Evolutionary conservation across 2,888 invertebrate species (phyloP).

Genomic region (Drosophila barbarae): DNA sequence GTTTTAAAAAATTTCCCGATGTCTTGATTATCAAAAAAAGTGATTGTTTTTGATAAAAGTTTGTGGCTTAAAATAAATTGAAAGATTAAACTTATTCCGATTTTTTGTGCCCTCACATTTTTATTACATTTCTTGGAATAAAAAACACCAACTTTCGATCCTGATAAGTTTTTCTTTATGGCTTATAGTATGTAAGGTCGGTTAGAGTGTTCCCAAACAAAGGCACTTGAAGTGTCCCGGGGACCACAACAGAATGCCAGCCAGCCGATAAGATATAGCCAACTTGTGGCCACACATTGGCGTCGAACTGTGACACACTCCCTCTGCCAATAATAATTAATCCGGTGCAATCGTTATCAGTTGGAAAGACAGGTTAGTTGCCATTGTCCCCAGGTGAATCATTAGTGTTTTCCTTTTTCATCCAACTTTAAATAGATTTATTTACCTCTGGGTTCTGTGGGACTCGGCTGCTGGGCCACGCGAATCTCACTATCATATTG

Average conservation of each 20-base stretch:
- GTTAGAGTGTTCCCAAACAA: constrained; percentile 30
- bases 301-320: constrained; percentile 45
- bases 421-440: background rate
- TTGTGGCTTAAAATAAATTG: background rate
- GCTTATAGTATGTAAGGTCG: constrained; percentile 5
- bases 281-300: constrained; percentile 20
- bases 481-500: constrained; percentile 79
- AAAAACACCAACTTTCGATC: constrained; percentile 5
- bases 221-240: constrained; percentile 29
- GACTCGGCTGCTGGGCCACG: constrained; percentile 71
- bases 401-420: constrained; percentile 17
- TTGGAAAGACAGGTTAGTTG: constrained; percentile 18
- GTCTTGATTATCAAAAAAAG: background rate
- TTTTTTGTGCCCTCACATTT: background rate
- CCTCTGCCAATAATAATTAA: constrained; percentile 43
- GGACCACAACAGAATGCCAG: constrained; percentile 7
- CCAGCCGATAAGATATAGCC: constrained; percentile 61
- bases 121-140: constrained; percentile 4
- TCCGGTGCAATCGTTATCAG: constrained; percentile 55
- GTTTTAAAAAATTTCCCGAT: no score
- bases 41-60: background rate
- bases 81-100: background rate
- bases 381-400: constrained; percentile 47
- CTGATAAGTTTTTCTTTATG: constrained; percentile 15
- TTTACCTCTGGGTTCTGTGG: constrained; percentile 74